Conservation (phyloP, 2,797 vertebrate species). For the Petrocephalus schoutedeni region DNA sequence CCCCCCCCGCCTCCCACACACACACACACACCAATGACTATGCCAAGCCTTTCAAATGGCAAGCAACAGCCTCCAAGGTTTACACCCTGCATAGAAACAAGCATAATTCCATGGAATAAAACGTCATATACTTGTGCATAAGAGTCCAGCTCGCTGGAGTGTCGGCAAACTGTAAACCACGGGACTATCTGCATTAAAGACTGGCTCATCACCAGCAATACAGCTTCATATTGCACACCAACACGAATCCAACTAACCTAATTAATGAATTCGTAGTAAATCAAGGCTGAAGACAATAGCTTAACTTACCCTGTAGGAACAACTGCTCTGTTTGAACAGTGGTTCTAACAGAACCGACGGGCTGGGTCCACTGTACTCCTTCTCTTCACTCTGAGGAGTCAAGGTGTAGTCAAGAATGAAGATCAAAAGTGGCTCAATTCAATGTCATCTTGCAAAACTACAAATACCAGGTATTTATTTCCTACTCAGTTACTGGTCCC, state of each 20-base stretch:
- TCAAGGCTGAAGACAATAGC: neutral
- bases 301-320: slow-evolving; percentile 85
- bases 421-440: neutral
- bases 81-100: neutral
- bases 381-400: slow-evolving; percentile 71
- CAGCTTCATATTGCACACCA: neutral
- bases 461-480: neutral
- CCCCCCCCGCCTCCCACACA: neutral
- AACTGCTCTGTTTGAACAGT: slow-evolving; percentile 95
- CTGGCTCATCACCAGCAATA: neutral
- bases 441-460: neutral
- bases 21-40: neutral
- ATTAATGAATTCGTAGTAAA: neutral
- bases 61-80: neutral
- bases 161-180: neutral
- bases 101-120: neutral
- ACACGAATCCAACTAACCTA: neutral
- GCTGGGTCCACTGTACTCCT: slow-evolving; percentile 75
- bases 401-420: neutral
- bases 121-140: neutral
- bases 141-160: neutral
- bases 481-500: neutral
- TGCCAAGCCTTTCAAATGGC: neutral
- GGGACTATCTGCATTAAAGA: neutral
- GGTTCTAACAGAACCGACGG: slow-evolving; percentile 80